A percentile compares a stretch with the other conserved stretches of the same genome.
These are phyloP conservation scores for Vanessa atalanta DNA, from an alignment of 1,140 invertebrate genomes.

Conservation along the genomic window DNA sequence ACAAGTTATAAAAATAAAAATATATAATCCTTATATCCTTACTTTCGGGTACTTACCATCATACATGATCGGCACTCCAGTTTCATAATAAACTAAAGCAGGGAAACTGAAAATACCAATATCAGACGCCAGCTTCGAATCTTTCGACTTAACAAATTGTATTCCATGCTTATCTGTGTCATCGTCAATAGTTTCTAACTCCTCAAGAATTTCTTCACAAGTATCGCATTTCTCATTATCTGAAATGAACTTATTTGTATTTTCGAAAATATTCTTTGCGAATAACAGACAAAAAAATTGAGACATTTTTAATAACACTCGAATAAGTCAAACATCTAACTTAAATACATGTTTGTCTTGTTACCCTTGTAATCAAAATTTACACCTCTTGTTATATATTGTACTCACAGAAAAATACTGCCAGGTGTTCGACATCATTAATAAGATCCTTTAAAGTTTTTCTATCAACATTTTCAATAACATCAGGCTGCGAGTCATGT, in stretches of 20 bases:
- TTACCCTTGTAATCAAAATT: too few relatives aligned
- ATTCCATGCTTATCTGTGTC: conserved; percentile 95
- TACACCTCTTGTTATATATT: conserved; percentile 21
- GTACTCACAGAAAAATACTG: conserved; percentile 95
- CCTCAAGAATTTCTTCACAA: conserved; percentile 91
- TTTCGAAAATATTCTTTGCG: neutral
- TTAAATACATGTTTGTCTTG: too few relatives aligned
- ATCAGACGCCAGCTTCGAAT: conserved; percentile 93
- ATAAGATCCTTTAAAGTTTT: conserved; percentile 94
- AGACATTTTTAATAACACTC: too few relatives aligned
- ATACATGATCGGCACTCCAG: conserved; percentile 95
- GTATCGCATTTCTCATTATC: conserved; percentile 92
- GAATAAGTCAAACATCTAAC: too few relatives aligned
- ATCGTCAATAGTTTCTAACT: conserved; percentile 96
- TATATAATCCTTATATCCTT: neutral
- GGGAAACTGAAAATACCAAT: conserved; percentile 95
- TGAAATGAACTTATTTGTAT: conserved; percentile 56
- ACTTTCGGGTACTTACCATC: conserved; percentile 86
- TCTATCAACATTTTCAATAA: conserved; percentile 95
- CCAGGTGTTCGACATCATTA: conserved; percentile 94
- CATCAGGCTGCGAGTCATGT: conserved; percentile 91
- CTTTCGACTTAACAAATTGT: conserved; percentile 96
- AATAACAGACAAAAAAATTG: too few relatives aligned
- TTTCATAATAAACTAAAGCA: conserved; percentile 95
- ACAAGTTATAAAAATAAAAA: neutral